These are phyloP conservation scores for Eueremaeus valkanovi DNA, from an alignment of 2,888 invertebrate genomes.

Conservation along the genomic window DNA sequence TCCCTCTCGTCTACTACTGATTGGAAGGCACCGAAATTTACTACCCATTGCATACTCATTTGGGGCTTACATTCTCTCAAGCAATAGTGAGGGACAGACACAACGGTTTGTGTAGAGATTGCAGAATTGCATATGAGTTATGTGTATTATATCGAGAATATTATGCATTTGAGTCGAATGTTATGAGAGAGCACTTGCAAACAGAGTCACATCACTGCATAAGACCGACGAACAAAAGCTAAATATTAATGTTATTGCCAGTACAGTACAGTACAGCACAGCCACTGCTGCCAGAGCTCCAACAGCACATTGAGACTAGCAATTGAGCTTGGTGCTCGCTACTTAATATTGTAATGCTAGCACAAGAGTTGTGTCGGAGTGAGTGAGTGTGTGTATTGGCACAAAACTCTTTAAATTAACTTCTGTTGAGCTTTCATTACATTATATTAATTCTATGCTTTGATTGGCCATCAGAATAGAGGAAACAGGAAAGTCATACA, in stretches of 20 bases:
- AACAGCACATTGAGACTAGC: neutral
- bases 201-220: conserved; percentile 3
- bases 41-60: conserved; percentile 34
- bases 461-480: conserved; percentile 3
- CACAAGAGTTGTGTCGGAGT: neutral
- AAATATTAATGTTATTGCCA: conserved; percentile 30
- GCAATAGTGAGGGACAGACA: neutral
- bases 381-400: too few species aligned
- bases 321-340: too few species aligned
- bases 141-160: neutral
- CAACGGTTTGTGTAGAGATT: conserved; percentile 20
- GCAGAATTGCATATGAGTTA: conserved; percentile 27
- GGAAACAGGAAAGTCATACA: neutral
- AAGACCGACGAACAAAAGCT: conserved; percentile 11
- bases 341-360: too few species aligned
- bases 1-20: conserved; percentile 24
- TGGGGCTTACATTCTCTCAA: conserved; percentile 15
- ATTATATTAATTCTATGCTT: neutral
- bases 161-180: conserved; percentile 21
- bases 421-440: conserved; percentile 14
- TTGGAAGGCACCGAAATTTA: conserved; percentile 21
- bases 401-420: conserved; percentile 4
- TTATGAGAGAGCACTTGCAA: conserved; percentile 10
- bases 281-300: neutral
- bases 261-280: too few species aligned